These are phyloP conservation scores for Pseudoatta argentina DNA, from an alignment of 1,140 invertebrate species.

Conservation along the genomic window DNA sequence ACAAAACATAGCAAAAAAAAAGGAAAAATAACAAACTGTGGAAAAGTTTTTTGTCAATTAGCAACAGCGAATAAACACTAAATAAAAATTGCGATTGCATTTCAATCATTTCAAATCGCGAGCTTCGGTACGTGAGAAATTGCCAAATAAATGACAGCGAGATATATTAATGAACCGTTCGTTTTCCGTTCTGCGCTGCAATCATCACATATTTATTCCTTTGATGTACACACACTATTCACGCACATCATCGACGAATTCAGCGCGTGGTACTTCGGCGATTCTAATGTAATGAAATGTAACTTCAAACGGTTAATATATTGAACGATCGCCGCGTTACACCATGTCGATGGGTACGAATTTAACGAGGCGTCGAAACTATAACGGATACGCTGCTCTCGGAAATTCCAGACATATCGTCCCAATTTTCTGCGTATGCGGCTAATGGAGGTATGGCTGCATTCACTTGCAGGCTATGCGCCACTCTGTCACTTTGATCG, in stretches of 20 bases:
- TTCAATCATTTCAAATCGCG: background rate
- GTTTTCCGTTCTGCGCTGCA: conserved; percentile 32
- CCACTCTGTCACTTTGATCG: conserved; percentile 84
- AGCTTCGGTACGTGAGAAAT: background rate
- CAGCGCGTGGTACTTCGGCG: conserved; percentile 46
- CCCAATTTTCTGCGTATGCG: conserved; percentile 70
- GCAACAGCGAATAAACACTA: background rate
- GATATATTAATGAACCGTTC: conserved; percentile 23
- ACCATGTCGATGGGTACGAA: conserved; percentile 29
- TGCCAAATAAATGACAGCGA: conserved; percentile 31
- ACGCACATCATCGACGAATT: conserved; percentile 55
- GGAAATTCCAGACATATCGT: conserved; percentile 64
- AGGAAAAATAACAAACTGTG: background rate
- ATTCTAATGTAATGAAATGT: conserved; percentile 61
- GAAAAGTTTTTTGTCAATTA: background rate
- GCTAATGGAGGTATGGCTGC: conserved; percentile 70
- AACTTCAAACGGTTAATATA: conserved; percentile 66
- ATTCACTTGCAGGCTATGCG: conserved; percentile 71
- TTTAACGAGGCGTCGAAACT: conserved; percentile 46
- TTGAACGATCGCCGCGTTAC: conserved; percentile 54
- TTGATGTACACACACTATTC: conserved; percentile 22
- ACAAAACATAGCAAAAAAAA: background rate
- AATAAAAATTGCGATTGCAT: conserved; percentile 9
- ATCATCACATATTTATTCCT: conserved; percentile 53
- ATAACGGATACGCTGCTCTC: conserved; percentile 50